Evolutionary conservation across 2,797 vertebrate species (phyloP), one percentile per base, ranked within the genome.

Genomic region (Smutsia gigantea): DNA sequence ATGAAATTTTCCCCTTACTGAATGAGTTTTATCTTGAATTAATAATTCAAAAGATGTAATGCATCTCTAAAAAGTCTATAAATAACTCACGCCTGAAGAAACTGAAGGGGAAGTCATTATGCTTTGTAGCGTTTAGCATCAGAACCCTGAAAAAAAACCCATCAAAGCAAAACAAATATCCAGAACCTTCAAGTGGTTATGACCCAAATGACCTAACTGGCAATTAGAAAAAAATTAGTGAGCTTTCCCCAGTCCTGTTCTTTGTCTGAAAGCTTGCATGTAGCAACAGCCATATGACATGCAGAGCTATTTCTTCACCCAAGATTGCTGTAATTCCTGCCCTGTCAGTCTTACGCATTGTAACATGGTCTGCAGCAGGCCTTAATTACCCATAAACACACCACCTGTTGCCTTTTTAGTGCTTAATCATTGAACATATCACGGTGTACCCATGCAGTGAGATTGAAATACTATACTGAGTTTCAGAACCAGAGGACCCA

Each of bases 351-450:
- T 75, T 0, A 4, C 5, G 29, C 18, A 51, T 83, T 96, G 37
- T 61, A 96, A 93, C 51, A 78, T 15, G 37, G 85, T 69, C 95
- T 85, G 49, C 7, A 2, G 91, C 87, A 95, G 61, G 77, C 83
- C 93, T 97, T 96, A 95, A 96, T 97, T 94, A 97, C 61, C 93
- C 51, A 14, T 77, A 95, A 97, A 96, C 12, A 75, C 3, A 87
- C 94, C 95, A 96, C 96, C 87, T 95, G 92, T 91, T 12, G 25
- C 49, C 68, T 72, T 94, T 90, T 95, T 91, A 94, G 75, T 72
- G 64, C 93, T 93, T 91, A 79, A 95, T 95, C 86, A 97, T 2
- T 13, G 95, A 96, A 77, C 55, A 77, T n/a, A 92, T 68, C 97
- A 95, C 14, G 42, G n/a, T 78, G 95, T 91, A 93, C 82, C 82